Conservation (phyloP, 2,888 invertebrate species). For the Epistrophe eligans region DNA sequence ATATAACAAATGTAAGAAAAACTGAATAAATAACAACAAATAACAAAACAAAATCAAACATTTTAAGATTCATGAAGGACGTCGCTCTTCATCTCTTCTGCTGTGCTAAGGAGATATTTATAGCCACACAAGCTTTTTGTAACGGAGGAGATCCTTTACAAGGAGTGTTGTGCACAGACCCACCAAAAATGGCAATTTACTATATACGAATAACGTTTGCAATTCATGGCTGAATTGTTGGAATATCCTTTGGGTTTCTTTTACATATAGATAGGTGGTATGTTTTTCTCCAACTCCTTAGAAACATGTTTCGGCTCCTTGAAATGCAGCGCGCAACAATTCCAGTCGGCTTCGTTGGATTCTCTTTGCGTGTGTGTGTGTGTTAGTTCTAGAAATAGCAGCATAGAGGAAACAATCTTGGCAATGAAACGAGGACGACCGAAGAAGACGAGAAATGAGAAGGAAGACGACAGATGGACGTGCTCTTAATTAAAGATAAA, state of each 20-base stretch:
- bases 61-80: slow-evolving; percentile 72
- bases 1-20: background rate
- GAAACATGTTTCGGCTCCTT: slow-evolving; percentile 63
- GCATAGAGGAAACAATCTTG: slow-evolving; percentile 9
- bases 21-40: slow-evolving; percentile 11
- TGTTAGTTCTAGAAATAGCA: slow-evolving; percentile 14
- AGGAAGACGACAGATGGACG: slow-evolving; percentile 79
- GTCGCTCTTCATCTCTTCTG: slow-evolving; percentile 58
- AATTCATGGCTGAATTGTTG: slow-evolving; percentile 41
- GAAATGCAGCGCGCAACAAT: slow-evolving; percentile 65
- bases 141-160: slow-evolving; percentile 46
- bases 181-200: slow-evolving; percentile 67
- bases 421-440: slow-evolving; percentile 16
- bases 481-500: slow-evolving; percentile 83
- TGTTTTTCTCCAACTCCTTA: slow-evolving; percentile 3
- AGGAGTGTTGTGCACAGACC: slow-evolving; percentile 47
- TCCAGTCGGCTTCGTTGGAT: background rate
- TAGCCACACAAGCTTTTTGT: slow-evolving; percentile 65
- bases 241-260: slow-evolving; percentile 35
- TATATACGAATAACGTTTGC: slow-evolving; percentile 54
- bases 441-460: slow-evolving; percentile 14
- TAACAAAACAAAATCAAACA: slow-evolving; percentile 66
- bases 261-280: background rate
- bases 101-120: slow-evolving; percentile 65
- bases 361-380: slow-evolving; percentile 3